Evolutionary conservation across 2,888 invertebrate species (phyloP).

Genomic region (Oxytorus armatus): DNA sequence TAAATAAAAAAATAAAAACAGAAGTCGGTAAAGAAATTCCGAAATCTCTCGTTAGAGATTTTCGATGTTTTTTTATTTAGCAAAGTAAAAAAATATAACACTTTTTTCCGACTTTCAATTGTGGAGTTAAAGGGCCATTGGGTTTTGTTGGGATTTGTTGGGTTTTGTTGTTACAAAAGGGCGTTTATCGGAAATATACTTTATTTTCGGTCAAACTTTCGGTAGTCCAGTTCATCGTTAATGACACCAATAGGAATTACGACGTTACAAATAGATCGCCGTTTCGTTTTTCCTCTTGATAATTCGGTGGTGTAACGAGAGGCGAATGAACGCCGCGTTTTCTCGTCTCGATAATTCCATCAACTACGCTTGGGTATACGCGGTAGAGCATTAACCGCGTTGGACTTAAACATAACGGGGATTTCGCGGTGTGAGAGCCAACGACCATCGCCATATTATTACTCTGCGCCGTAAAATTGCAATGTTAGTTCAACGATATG

Average conservation of each 20-base stretch:
- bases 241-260: neutral
- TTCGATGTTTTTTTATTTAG: too few species aligned
- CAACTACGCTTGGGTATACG: slow-evolving; percentile 39
- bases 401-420: slow-evolving; percentile 69
- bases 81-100: too few species aligned
- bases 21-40: too few species aligned
- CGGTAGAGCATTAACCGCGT: slow-evolving; percentile 38
- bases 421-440: slow-evolving; percentile 62
- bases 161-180: too few species aligned
- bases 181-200: too few species aligned
- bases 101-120: too few species aligned
- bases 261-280: neutral
- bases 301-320: neutral
- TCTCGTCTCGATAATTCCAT: slow-evolving; percentile 22
- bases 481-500: slow-evolving; percentile 30
- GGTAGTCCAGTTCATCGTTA: too few species aligned
- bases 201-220: too few species aligned
- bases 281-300: slow-evolving; percentile 35
- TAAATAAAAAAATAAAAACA: too few species aligned
- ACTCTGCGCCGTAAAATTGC: slow-evolving; percentile 33
- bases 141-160: too few species aligned
- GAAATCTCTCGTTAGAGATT: too few species aligned
- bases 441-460: slow-evolving; percentile 48
- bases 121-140: too few species aligned
- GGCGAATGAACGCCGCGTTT: slow-evolving; percentile 25